Evolutionary conservation across 1,140 invertebrate species (phyloP).

Genomic region (Limonius californicus): DNA sequence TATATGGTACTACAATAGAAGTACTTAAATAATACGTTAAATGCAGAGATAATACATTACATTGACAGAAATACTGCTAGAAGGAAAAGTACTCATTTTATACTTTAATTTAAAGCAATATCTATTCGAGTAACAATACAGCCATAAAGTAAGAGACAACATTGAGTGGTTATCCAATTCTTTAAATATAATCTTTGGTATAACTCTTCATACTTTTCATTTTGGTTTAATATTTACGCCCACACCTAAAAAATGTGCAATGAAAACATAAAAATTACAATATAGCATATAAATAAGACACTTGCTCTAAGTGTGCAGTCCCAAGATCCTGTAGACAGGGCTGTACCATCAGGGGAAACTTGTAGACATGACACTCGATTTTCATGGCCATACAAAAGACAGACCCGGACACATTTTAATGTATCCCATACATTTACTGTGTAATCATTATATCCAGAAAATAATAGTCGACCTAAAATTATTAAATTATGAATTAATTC

Average conservation of each 20-base stretch:
- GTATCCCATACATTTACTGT: slow-evolving; percentile 99
- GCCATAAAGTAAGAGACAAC: not conserved
- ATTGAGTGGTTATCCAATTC: not conserved
- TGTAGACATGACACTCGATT: slow-evolving; percentile 93
- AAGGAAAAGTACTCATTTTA: too few relatives aligned
- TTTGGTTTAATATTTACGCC: slow-evolving; percentile 38
- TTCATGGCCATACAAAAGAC: slow-evolving; percentile 95
- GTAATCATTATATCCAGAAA: slow-evolving; percentile 99
- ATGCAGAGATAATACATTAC: too few relatives aligned
- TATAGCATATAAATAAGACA: slow-evolving; percentile 19
- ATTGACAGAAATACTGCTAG: too few relatives aligned
- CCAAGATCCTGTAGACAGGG: slow-evolving; percentile 97
- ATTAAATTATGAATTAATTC: too few relatives aligned
- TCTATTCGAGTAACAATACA: too few relatives aligned
- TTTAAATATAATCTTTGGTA: not conserved
- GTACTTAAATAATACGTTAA: too few relatives aligned
- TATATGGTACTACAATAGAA: too few relatives aligned
- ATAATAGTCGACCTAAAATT: slow-evolving; percentile 77
- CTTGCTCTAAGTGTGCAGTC: slow-evolving; percentile 89
- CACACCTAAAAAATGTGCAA: slow-evolving; percentile 37
- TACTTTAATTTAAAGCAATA: too few relatives aligned
- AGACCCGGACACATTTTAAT: slow-evolving; percentile 86
- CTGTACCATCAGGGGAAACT: slow-evolving; percentile 96
- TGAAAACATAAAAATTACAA: slow-evolving; percentile 18
- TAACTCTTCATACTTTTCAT: not conserved